phyloP scores from a whole-genome alignment of 2,797 vertebrate genomes.

The Telmatherina bonti region DNA sequence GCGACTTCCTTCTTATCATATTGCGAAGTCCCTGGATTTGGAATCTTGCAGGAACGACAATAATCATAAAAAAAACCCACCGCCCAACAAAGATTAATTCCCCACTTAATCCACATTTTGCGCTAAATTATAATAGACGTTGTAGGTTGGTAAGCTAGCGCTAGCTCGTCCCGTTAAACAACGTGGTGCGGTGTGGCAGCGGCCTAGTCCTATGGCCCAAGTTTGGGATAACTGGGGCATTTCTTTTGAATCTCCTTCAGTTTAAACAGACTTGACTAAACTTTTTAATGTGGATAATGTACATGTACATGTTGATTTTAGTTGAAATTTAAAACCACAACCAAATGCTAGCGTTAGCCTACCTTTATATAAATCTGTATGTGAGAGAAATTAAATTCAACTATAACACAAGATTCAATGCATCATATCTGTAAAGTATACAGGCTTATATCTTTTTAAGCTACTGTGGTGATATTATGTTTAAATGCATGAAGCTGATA shows the following conservation, averaged over 20 bases:
- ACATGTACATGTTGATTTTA: background rate
- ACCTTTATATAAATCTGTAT: too few relatives aligned
- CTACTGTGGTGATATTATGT: too few relatives aligned
- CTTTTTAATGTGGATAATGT: background rate
- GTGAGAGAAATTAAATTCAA: background rate
- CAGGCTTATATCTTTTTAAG: too few relatives aligned
- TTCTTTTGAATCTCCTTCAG: background rate
- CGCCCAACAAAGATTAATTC: too few relatives aligned
- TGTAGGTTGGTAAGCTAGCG: slow-evolving; percentile 52
- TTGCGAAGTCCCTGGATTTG: rapidly evolving
- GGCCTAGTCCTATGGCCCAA: slow-evolving; percentile 45
- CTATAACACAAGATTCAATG: background rate
- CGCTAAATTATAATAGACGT: too few relatives aligned
- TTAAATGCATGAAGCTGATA: too few relatives aligned
- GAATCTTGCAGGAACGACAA: rapidly evolving
- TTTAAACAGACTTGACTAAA: background rate
- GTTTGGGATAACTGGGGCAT: rapidly evolving
- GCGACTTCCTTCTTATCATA: rapidly evolving
- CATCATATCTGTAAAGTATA: too few relatives aligned
- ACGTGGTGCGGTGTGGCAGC: slow-evolving; percentile 57
- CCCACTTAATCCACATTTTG: too few relatives aligned
- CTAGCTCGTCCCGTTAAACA: slow-evolving; percentile 24
- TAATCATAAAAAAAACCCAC: too few relatives aligned
- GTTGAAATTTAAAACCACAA: background rate
- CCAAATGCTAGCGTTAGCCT: background rate